phyloP scores from a whole-genome alignment of 2,113 vertebrate species.

The Hypocryptadius cinnamomeus region DNA sequence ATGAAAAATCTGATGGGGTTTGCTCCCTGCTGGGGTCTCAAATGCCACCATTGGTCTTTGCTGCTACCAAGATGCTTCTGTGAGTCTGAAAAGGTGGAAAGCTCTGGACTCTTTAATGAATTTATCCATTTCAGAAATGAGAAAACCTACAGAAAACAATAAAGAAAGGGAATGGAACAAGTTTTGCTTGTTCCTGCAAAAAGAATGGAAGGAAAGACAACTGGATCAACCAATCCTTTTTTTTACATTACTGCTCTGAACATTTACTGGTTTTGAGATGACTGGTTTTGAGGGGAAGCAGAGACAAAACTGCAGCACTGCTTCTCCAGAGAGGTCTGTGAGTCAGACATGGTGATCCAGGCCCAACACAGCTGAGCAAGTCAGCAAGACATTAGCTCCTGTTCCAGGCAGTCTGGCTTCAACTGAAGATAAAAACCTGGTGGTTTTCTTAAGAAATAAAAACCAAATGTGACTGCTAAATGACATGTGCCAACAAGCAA shows the following conservation, averaged over 20 bases:
- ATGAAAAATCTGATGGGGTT: neutral
- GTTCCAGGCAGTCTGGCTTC: neutral
- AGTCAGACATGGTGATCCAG: neutral
- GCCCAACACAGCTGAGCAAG: too few species aligned
- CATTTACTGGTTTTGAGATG: neutral
- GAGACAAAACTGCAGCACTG: neutral
- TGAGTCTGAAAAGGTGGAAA: neutral
- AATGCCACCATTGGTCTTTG: neutral
- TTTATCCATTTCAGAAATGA: neutral
- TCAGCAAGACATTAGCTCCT: neutral
- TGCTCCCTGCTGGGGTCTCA: neutral
- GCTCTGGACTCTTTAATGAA: neutral
- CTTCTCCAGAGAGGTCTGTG: neutral
- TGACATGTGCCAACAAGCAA: neutral
- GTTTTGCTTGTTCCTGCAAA: neutral
- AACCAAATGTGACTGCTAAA: rapidly evolving
- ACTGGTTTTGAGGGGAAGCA: neutral
- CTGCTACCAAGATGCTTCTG: neutral
- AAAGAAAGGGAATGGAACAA: neutral
- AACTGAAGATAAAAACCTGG: neutral
- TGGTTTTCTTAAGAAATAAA: neutral
- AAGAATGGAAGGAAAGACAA: neutral
- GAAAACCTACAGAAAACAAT: neutral
- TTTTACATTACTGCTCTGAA: neutral
- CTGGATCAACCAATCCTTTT: neutral